Evolutionary conservation across 1,140 invertebrate species (phyloP), one percentile per base, ranked within the genome.

Genomic region (Gryon sp.): DNA sequence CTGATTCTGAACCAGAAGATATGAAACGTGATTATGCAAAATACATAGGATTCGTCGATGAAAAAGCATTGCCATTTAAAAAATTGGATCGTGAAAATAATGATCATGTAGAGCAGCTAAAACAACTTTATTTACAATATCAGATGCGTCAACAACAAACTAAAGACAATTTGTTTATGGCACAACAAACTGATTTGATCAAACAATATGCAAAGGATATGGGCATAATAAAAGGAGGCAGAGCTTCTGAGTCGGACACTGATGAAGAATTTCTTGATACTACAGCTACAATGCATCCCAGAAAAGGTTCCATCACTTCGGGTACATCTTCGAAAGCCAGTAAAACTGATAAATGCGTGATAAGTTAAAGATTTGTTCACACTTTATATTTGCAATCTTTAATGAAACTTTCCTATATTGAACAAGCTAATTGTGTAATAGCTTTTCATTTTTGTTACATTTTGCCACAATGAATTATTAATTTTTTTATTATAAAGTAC

Each of bases 261-360:
- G 87, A 89, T 30, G 88, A 89, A 2, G 87, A 87, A 63, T 89
- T 85, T 80, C 81, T 89, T 45, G 88, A 89, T 22, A 89, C 88
- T 19, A 88, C 87, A 24, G 63, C 80, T 1, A 88, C 68, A 18
- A 84, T 88, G 83, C 83, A 80, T 12, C 77, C 76, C 16, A 60
- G 79, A 11, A 83, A 80, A 57, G 82, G 78, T 32, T 89, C 87
- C 1, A 14, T 88, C 1, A 88, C 81, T 8, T 88, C 86, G 2
- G 82, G 68, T 19, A 72, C 76, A 2, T 79, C 82, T 3, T 83
- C 76, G 3, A 86, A 83, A 79, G 66, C 19, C 80, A 79, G 63
- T 32, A 80, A 53, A 52, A 18, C 32, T 3, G 43, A 65, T 55
- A 82, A 40, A 20, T 89, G 87, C 65, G 72, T 83, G 48, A 82